A percentile compares a stretch with the other conserved stretches of the same genome.
Evolutionary conservation across 2,113 vertebrate genomes (phyloP).

Genomic region (Galbula dea): DNA sequence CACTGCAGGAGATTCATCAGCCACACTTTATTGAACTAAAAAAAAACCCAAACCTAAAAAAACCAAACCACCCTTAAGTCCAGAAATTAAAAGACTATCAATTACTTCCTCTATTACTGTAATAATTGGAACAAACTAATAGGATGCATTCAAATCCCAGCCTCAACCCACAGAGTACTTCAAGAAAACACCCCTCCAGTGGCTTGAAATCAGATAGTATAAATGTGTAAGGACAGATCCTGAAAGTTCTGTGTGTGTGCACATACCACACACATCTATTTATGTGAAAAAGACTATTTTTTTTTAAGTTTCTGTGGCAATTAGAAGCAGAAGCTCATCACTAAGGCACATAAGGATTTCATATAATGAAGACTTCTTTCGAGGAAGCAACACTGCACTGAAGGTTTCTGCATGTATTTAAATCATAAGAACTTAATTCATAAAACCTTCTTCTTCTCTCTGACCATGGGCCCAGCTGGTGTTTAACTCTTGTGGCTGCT

Average conservation of each 20-base stretch:
- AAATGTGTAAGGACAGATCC: neutral
- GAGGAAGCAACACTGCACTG: neutral
- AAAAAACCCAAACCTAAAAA: too few species aligned
- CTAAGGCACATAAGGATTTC: neutral
- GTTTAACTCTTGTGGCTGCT: constrained; percentile 5
- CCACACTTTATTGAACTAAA: constrained; percentile 45
- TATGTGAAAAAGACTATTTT: neutral
- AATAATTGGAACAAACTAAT: constrained; percentile 36
- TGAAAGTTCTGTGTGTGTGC: neutral
- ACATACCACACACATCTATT: neutral
- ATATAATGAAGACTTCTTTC: neutral
- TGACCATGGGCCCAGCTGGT: constrained; percentile 5
- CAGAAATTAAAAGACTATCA: constrained; percentile 38
- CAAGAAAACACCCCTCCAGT: neutral
- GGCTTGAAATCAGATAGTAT: neutral
- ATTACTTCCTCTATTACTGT: constrained; percentile 8
- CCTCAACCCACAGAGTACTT: neutral
- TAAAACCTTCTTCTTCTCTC: neutral
- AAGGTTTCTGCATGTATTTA: neutral
- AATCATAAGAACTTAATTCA: neutral
- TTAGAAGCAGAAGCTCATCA: neutral
- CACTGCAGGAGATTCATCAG: constrained; percentile 49
- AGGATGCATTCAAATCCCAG: neutral
- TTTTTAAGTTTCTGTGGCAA: neutral
- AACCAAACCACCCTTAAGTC: neutral